Evolutionary conservation across 2,888 invertebrate species (phyloP).

Genomic region (Pedicia rivosa): DNA sequence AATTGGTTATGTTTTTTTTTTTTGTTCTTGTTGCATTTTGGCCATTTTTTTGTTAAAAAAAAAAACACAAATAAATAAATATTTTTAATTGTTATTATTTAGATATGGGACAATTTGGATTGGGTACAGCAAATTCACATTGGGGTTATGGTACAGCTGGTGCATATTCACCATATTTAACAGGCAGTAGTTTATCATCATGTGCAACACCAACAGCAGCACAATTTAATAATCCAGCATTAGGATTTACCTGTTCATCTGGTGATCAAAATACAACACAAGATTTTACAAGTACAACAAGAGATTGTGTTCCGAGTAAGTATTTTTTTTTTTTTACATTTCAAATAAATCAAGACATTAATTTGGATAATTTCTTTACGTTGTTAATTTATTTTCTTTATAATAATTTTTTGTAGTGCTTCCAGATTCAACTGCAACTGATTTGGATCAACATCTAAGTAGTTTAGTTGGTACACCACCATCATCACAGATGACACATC

Average conservation of each 20-base stretch:
- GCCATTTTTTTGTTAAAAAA: too few relatives aligned
- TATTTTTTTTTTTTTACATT: constrained; percentile 3
- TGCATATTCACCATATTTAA: constrained; percentile 73
- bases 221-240: constrained; percentile 58
- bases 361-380: constrained; percentile 1
- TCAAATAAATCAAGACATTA: not conserved
- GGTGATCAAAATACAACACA: constrained; percentile 43
- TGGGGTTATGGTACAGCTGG: constrained; percentile 80
- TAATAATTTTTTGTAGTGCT: constrained; percentile 38
- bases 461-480: constrained; percentile 41
- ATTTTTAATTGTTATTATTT: too few relatives aligned
- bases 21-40: too few relatives aligned
- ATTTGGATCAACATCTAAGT: constrained; percentile 56
- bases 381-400: constrained; percentile 1
- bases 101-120: constrained; percentile 78
- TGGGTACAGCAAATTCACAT: constrained; percentile 70
- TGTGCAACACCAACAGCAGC: constrained; percentile 55
- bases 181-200: constrained; percentile 48
- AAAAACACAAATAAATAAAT: too few relatives aligned
- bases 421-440: constrained; percentile 61
- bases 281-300: constrained; percentile 41
- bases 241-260: constrained; percentile 53
- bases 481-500: constrained; percentile 35
- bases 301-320: constrained; percentile 35
- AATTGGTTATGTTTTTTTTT: too few relatives aligned